Evolutionary conservation across 1,140 invertebrate genomes (phyloP).

Genomic region (Sycophaga agraensis): DNA sequence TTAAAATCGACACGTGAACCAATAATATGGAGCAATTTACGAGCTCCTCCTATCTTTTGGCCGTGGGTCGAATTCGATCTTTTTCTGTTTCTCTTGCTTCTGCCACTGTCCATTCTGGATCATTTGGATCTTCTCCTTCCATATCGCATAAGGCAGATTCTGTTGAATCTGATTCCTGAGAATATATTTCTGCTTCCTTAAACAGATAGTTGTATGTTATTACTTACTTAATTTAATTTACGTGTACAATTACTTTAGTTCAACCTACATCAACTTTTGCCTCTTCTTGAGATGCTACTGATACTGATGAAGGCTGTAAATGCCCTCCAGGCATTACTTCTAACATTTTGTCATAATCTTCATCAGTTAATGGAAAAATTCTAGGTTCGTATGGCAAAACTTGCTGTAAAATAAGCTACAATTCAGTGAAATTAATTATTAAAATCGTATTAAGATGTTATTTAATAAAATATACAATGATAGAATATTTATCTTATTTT

Average conservation of each 20-base stretch:
- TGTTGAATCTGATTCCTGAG: constrained; percentile 63
- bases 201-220: neutral
- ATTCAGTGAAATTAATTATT: too few relatives aligned
- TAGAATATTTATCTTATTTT: too few relatives aligned
- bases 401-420: constrained; percentile 30
- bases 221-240: neutral
- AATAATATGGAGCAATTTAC: constrained; percentile 44
- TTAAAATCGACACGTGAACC: constrained; percentile 34
- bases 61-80: constrained; percentile 54
- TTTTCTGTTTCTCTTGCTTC: constrained; percentile 53
- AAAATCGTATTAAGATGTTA: too few relatives aligned
- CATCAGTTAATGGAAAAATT: constrained; percentile 73
- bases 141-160: constrained; percentile 62
- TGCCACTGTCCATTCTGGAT: constrained; percentile 74
- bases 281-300: constrained; percentile 58
- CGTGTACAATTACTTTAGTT: too few relatives aligned
- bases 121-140: constrained; percentile 75
- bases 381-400: constrained; percentile 71
- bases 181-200: constrained; percentile 51
- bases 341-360: constrained; percentile 70
- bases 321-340: constrained; percentile 68
- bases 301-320: constrained; percentile 60
- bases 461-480: too few relatives aligned
- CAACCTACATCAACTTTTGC: constrained; percentile 51
- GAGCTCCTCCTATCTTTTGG: constrained; percentile 56